Evolutionary conservation across 2,113 vertebrate genomes (phyloP).

Genomic region (Calidris pygmaea): DNA sequence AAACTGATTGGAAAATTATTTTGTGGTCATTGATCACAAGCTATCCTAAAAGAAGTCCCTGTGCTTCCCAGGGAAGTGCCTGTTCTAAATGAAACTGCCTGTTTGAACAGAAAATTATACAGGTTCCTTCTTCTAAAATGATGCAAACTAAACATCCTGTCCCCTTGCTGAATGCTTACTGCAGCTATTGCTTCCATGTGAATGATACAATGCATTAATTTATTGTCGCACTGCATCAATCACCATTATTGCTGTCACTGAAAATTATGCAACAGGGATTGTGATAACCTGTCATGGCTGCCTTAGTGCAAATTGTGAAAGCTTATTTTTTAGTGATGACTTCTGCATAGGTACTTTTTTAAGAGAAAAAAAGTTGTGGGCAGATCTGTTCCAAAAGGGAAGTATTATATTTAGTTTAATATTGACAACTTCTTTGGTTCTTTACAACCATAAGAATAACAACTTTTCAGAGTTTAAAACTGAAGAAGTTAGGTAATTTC

Average conservation of each 20-base stretch:
- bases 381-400: not conserved
- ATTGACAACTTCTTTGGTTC: not conserved
- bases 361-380: not conserved
- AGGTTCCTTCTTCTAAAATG: not conserved
- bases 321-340: not conserved
- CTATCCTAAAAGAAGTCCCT: not conserved
- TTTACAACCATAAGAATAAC: not conserved
- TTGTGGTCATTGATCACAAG: not conserved
- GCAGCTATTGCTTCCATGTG: not conserved
- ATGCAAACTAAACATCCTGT: not conserved
- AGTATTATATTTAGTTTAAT: not conserved
- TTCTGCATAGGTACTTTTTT: not conserved
- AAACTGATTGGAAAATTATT: not conserved
- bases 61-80: not conserved
- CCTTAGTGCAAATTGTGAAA: not conserved
- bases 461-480: not conserved
- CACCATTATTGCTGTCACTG: not conserved
- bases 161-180: not conserved
- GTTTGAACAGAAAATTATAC: not conserved
- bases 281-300: not conserved
- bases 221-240: not conserved
- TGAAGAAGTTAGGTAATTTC: not conserved
- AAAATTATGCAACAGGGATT: not conserved
- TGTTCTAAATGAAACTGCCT: not conserved
- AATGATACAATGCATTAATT: not conserved